Evolutionary conservation across 2,888 invertebrate species (phyloP).

Genomic region (Itoplectis maculator): DNA sequence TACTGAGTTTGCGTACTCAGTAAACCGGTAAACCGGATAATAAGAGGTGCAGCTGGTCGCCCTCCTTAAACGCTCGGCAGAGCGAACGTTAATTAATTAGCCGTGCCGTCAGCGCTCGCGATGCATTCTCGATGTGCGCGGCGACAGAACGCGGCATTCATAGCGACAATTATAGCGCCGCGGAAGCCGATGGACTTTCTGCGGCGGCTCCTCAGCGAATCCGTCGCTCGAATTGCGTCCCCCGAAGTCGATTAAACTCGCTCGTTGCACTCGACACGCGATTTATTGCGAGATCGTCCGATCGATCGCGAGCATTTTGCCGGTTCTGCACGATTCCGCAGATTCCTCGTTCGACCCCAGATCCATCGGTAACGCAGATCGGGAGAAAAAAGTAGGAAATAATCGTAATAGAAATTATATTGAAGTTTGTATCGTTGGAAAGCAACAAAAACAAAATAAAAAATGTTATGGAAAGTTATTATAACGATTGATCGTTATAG

Average conservation of each 20-base stretch:
- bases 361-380: no score
- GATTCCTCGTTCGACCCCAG: no score
- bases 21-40: not conserved
- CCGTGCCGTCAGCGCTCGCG: no score
- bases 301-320: not conserved
- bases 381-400: no score
- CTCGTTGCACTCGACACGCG: conserved; percentile 7
- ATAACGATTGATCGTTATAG: no score
- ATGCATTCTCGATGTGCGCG: not conserved
- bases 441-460: no score
- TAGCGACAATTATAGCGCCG: conserved; percentile 50
- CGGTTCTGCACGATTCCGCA: no score
- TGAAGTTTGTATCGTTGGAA: no score
- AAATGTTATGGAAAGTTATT: no score
- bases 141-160: conserved; percentile 55
- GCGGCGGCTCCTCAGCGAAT: conserved; percentile 39
- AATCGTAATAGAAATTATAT: no score
- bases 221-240: conserved; percentile 32
- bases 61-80: no score
- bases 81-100: conserved; percentile 44
- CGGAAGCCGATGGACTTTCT: conserved; percentile 10
- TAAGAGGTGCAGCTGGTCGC: no score
- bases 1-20: not conserved
- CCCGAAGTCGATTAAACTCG: conserved; percentile 25
- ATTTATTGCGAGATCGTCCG: not conserved